These are phyloP conservation scores for Meghimatium bilineatum DNA, from an alignment of 2,888 invertebrate species.

Conservation along the genomic window DNA sequence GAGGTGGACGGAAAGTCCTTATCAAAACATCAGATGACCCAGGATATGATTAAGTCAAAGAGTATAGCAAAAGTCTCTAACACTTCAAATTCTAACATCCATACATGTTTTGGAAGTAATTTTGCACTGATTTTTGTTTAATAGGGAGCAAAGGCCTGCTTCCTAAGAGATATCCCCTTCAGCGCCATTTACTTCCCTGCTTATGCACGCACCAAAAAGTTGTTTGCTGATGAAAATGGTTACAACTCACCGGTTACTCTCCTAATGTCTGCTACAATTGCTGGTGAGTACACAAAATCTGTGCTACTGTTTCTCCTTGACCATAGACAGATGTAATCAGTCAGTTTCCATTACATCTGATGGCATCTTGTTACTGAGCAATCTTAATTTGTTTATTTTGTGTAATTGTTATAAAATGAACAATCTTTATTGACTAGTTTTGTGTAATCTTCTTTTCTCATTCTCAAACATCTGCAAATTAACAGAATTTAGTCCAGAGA, in stretches of 20 bases:
- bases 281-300: slow-evolving; percentile 70
- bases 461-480: no score
- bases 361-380: background rate
- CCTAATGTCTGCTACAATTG: slow-evolving; percentile 84
- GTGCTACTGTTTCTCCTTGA: no score
- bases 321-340: no score
- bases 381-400: background rate
- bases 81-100: no score
- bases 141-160: slow-evolving; percentile 92
- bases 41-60: no score
- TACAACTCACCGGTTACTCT: slow-evolving; percentile 93
- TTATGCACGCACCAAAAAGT: slow-evolving; percentile 95
- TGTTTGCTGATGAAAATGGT: slow-evolving; percentile 95
- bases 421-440: no score
- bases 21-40: no score
- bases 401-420: background rate
- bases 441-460: no score
- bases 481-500: no score
- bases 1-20: no score
- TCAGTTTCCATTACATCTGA: no score
- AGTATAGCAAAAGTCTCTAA: no score
- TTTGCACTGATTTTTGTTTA: background rate
- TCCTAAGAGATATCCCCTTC: slow-evolving; percentile 93
- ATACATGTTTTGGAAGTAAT: background rate
- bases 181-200: slow-evolving; percentile 95